These are phyloP conservation scores for Porites lutea DNA, from an alignment of 64 coral and sea anemone genomes.

Conservation along the genomic window DNA sequence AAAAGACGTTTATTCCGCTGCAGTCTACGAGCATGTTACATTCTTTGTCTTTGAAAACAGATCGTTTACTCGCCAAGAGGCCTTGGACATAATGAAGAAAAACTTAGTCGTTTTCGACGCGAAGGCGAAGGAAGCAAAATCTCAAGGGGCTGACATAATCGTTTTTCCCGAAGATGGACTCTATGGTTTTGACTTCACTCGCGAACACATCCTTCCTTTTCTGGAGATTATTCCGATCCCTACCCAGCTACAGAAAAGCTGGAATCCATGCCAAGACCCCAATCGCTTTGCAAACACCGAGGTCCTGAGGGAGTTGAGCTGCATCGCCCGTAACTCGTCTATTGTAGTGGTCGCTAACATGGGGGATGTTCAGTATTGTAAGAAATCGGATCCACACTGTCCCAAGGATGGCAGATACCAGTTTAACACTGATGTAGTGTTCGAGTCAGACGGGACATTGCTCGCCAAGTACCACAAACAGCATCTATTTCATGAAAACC, in stretches of 20 bases:
- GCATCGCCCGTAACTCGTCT: slow-evolving; percentile 84
- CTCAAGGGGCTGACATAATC: slow-evolving; percentile 84
- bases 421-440: slow-evolving; percentile 96
- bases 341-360: slow-evolving; percentile 98
- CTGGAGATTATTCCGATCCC: slow-evolving; percentile 84
- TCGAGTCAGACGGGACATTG: slow-evolving; percentile 90
- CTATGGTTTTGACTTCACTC: slow-evolving; percentile 69
- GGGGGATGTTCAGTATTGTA: slow-evolving; percentile 91
- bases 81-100: slow-evolving; percentile 78
- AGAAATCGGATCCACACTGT: slow-evolving; percentile 78
- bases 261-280: slow-evolving; percentile 85
- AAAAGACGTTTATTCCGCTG: slow-evolving; percentile 63
- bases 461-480: slow-evolving; percentile 97
- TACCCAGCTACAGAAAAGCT: slow-evolving; percentile 12
- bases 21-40: slow-evolving; percentile 84
- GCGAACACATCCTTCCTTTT: slow-evolving; percentile 74
- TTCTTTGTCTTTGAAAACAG: slow-evolving; percentile 15
- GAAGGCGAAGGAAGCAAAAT: slow-evolving; percentile 66
- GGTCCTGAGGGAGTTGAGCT: slow-evolving; percentile 77
- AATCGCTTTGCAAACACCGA: slow-evolving; percentile 68
- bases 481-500: slow-evolving; percentile 79
- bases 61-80: slow-evolving; percentile 52
- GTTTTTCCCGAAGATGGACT: slow-evolving; percentile 96
- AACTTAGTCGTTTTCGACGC: slow-evolving; percentile 78
- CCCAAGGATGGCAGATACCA: slow-evolving; percentile 89